Percentiles rank a stretch among this genome's conserved stretches.
These are phyloP conservation scores for Equus przewalskii DNA, from an alignment of 2,113 vertebrate species.

Conservation along the genomic window DNA sequence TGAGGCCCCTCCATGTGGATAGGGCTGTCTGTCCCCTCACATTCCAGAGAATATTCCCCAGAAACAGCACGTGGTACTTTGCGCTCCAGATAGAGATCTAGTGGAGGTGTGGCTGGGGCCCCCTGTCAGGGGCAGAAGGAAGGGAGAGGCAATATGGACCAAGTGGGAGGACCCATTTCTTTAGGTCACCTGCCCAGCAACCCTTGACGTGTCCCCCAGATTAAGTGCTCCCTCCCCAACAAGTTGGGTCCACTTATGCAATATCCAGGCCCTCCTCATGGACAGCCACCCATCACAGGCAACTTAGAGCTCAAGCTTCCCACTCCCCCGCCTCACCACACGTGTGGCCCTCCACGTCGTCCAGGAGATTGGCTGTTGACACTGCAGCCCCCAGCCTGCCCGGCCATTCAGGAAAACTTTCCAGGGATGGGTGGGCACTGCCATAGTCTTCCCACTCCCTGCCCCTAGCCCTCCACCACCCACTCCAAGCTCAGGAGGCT, in stretches of 20 bases:
- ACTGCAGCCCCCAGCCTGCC: conserved; percentile 93
- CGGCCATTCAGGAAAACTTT: conserved; percentile 83
- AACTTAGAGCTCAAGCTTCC: not conserved
- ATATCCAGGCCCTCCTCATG: not conserved
- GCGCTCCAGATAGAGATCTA: not conserved
- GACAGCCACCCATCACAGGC: not conserved
- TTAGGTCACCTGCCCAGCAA: not conserved
- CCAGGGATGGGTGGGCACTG: not conserved
- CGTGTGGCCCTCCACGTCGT: conserved; percentile 94
- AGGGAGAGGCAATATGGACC: not conserved
- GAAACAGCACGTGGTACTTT: not conserved
- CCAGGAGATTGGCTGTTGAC: conserved; percentile 97
- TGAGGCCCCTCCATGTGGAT: not conserved
- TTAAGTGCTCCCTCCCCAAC: not conserved
- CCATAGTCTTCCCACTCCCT: not conserved
- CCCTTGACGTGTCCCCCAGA: not conserved
- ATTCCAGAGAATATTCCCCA: not conserved
- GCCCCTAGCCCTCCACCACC: not conserved
- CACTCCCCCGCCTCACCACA: conserved; percentile 89
- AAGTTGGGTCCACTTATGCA: not conserved
- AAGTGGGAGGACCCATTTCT: not conserved
- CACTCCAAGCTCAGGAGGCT: not conserved
- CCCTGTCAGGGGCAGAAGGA: not conserved
- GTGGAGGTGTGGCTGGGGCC: not conserved
- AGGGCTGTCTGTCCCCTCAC: not conserved